A percentile compares a stretch with the other conserved stretches of the same genome.
These are phyloP conservation scores for Taphrorychus bicolor DNA, from an alignment of 2,888 invertebrate species.

Conservation along the genomic window DNA sequence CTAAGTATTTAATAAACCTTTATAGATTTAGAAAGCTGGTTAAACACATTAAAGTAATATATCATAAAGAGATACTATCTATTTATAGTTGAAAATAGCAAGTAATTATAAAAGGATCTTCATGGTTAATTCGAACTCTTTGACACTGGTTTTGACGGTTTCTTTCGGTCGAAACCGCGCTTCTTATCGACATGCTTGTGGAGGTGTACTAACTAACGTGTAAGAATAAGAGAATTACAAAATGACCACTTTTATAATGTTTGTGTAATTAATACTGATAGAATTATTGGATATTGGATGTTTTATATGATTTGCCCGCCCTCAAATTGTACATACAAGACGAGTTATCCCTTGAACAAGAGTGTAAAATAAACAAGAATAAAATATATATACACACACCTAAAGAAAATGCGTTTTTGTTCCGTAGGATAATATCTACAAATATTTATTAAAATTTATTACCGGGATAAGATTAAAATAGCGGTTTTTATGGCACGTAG, in stretches of 20 bases:
- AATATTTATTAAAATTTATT: too few relatives aligned
- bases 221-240: not conserved
- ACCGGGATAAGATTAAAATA: too few relatives aligned
- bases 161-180: not conserved
- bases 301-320: constrained; percentile 34
- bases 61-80: constrained; percentile 22
- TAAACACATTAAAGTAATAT: constrained; percentile 11
- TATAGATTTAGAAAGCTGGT: constrained; percentile 19
- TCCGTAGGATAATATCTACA: too few relatives aligned
- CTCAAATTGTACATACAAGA: constrained; percentile 33
- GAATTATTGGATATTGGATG: not conserved
- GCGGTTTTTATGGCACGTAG: too few relatives aligned
- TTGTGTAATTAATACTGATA: constrained; percentile 4
- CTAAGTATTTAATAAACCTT: not conserved
- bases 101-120: not conserved
- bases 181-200: not conserved
- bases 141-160: too few relatives aligned
- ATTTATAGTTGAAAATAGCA: not conserved
- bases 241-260: constrained; percentile 39
- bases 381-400: not conserved
- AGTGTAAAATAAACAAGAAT: constrained; percentile 32
- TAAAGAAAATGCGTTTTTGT: too few relatives aligned
- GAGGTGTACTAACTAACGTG: not conserved
- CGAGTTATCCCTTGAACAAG: constrained; percentile 16
- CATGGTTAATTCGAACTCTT: not conserved